Conservation (phyloP, 2,113 vertebrate species). For the Camelus dromedarius region DNA sequence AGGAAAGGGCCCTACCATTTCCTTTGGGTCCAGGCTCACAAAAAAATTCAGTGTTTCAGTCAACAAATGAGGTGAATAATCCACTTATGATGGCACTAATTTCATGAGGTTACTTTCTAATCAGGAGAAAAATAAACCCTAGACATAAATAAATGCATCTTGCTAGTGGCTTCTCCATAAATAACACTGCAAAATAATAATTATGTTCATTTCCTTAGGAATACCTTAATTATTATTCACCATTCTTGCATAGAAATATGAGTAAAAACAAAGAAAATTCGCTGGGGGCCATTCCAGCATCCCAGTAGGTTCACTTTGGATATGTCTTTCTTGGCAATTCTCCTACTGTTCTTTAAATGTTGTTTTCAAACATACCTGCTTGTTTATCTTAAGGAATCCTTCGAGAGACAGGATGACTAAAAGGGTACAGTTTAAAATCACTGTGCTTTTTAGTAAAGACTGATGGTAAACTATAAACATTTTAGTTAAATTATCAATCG, state of each 20-base stretch:
- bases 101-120: slow-evolving; percentile 79
- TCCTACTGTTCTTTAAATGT: background rate
- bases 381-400: slow-evolving; percentile 61
- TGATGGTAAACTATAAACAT: slow-evolving; percentile 20
- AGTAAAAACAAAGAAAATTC: slow-evolving; percentile 64
- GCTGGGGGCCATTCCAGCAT: slow-evolving; percentile 47
- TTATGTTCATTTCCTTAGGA: slow-evolving; percentile 62
- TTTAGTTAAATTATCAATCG: slow-evolving; percentile 54
- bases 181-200: slow-evolving; percentile 82
- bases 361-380: slow-evolving; percentile 17
- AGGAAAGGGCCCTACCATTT: background rate
- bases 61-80: slow-evolving; percentile 78
- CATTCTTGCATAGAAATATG: slow-evolving; percentile 60
- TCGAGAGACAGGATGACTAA: background rate
- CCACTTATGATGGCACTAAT: slow-evolving; percentile 80
- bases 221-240: slow-evolving; percentile 63
- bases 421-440: slow-evolving; percentile 49
- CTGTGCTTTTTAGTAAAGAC: slow-evolving; percentile 49
- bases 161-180: slow-evolving; percentile 81
- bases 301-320: background rate
- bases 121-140: slow-evolving; percentile 83
- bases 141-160: slow-evolving; percentile 76
- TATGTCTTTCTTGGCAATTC: slow-evolving; percentile 50
- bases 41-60: slow-evolving; percentile 69
- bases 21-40: background rate